Evolutionary conservation across 2,113 vertebrate species (phyloP).

Genomic region (Agapornis roseicollis): DNA sequence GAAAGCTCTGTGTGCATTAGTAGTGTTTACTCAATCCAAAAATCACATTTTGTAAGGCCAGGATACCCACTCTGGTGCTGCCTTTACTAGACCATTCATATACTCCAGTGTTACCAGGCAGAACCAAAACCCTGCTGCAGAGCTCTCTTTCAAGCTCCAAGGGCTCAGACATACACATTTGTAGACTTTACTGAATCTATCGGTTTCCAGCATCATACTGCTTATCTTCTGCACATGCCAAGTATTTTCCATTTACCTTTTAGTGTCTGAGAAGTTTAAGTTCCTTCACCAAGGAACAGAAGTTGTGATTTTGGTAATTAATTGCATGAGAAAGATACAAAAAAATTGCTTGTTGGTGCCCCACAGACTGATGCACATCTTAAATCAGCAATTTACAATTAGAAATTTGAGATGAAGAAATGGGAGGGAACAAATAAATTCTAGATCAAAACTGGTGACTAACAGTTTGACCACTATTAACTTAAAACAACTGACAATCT

Average conservation of each 20-base stretch:
- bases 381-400: not conserved
- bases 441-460: not conserved
- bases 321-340: not conserved
- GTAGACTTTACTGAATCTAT: not conserved
- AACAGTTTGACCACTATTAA: not conserved
- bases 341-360: not conserved
- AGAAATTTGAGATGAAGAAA: not conserved
- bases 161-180: not conserved
- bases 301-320: not conserved
- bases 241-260: not conserved
- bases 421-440: not conserved
- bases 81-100: not conserved
- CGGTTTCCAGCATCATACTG: not conserved
- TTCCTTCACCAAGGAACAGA: not conserved
- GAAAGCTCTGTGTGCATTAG: not conserved
- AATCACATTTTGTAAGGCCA: too few relatives aligned
- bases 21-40: not conserved
- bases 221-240: not conserved
- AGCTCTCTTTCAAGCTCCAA: not conserved
- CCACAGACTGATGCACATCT: not conserved
- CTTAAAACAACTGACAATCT: not conserved
- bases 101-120: not conserved
- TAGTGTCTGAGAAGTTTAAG: not conserved
- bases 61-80: not conserved
- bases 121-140: not conserved